Conservation (phyloP, 2,113 vertebrate genomes). For the Pseudorhombus dupliciocellatus region DNA sequence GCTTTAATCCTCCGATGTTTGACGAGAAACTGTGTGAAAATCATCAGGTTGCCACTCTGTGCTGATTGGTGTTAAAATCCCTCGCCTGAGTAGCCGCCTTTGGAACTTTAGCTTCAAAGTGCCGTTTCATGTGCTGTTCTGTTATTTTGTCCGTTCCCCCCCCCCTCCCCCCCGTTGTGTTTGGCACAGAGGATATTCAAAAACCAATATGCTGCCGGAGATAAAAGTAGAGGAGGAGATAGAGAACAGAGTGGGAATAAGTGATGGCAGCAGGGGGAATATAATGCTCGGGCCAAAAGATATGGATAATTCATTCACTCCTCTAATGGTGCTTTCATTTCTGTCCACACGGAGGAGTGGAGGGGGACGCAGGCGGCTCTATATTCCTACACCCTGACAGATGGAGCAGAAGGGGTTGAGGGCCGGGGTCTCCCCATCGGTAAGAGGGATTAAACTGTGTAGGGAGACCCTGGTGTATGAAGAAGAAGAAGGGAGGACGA, state of each 20-base stretch:
- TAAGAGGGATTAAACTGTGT: conserved; percentile 50
- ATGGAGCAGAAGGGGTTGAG: conserved; percentile 43
- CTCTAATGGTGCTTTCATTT: conserved; percentile 16
- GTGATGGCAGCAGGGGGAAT: conserved; percentile 10
- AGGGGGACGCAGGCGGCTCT: conserved; percentile 33
- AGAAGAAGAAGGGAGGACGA: conserved; percentile 23
- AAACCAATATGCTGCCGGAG: conserved; percentile 38
- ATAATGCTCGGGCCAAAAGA: background rate
- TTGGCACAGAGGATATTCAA: conserved; percentile 32
- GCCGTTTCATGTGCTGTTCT: conserved; percentile 32
- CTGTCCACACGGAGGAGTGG: conserved; percentile 51
- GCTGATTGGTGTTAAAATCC: background rate
- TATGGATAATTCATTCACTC: conserved; percentile 9
- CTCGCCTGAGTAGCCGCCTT: background rate
- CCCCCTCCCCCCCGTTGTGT: conserved; percentile 40
- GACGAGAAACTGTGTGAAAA: background rate
- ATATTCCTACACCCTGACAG: conserved; percentile 51
- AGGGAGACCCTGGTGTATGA: conserved; percentile 10
- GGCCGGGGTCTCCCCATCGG: conserved; percentile 14
- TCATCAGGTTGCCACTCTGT: background rate
- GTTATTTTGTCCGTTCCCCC: conserved; percentile 10
- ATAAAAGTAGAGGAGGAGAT: conserved; percentile 29
- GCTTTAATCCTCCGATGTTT: no score
- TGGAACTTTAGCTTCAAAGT: conserved; percentile 51
- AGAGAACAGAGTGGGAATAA: conserved; percentile 15